Percentiles rank a stretch among this genome's conserved stretches.
Conservation (phyloP, 2,888 invertebrate species). For the Apoda limacodes region DNA sequence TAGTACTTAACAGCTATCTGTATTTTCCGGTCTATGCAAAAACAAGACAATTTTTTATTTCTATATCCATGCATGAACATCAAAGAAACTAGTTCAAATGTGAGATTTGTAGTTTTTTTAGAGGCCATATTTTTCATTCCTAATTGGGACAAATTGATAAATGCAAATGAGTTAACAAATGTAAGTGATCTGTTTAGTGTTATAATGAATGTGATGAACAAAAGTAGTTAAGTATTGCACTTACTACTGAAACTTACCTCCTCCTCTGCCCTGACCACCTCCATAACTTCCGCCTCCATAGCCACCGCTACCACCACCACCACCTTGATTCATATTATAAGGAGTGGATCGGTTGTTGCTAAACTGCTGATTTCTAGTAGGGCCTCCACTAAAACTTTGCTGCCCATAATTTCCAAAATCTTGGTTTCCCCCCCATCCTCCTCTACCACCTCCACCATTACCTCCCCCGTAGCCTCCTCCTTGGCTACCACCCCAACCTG, state of each 20-base stretch:
- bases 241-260: slow-evolving; percentile 43
- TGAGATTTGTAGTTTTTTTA: too few relatives aligned
- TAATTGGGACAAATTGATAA: too few relatives aligned
- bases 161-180: too few relatives aligned
- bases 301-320: slow-evolving; percentile 59
- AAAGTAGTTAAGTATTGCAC: too few relatives aligned
- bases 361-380: slow-evolving; percentile 82
- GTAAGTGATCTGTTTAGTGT: too few relatives aligned
- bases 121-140: too few relatives aligned
- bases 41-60: too few relatives aligned
- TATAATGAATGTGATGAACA: too few relatives aligned
- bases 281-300: slow-evolving; percentile 38
- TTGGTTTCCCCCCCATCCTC: slow-evolving; percentile 69
- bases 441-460: slow-evolving; percentile 58
- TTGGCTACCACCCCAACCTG: slow-evolving; percentile 19
- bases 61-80: too few relatives aligned
- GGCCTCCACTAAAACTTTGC: slow-evolving; percentile 88
- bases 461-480: slow-evolving; percentile 44
- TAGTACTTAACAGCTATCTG: too few relatives aligned
- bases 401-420: slow-evolving; percentile 85
- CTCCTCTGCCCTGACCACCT: slow-evolving; percentile 42
- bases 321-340: slow-evolving; percentile 76
- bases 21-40: too few relatives aligned
- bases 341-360: slow-evolving; percentile 77
- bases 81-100: too few relatives aligned